Percentiles rank a stretch among this genome's conserved stretches.
These are phyloP conservation scores for Diabrotica undecimpunctata DNA, from an alignment of 1,140 invertebrate species.

Conservation along the genomic window DNA sequence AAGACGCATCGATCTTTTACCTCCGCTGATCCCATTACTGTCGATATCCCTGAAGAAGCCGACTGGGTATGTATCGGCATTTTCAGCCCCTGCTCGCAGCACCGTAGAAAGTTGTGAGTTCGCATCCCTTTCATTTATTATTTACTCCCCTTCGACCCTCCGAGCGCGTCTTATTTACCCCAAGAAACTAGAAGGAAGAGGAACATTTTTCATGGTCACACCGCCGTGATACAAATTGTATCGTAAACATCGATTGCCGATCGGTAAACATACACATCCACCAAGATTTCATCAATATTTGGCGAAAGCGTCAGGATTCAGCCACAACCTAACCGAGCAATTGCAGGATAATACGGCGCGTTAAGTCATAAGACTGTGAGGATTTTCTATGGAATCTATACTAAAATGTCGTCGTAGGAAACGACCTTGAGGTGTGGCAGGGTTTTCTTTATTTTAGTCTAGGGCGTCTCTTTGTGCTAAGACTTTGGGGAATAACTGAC, in stretches of 20 bases:
- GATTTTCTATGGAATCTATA: too few species aligned
- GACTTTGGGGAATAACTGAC: too few species aligned
- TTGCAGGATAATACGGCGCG: too few species aligned
- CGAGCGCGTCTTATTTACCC: neutral
- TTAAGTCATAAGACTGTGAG: too few species aligned
- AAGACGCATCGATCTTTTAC: constrained; percentile 15
- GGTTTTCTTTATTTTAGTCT: too few species aligned
- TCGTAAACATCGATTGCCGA: constrained; percentile 20
- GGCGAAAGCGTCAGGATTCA: too few species aligned
- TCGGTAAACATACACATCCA: neutral
- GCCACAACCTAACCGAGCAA: too few species aligned
- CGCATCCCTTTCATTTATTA: constrained; percentile 25
- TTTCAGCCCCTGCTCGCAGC: constrained; percentile 8
- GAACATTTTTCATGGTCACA: constrained; percentile 24
- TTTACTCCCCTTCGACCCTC: constrained; percentile 18
- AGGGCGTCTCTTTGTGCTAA: too few species aligned
- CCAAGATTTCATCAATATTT: too few species aligned
- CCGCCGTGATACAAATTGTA: constrained; percentile 24
- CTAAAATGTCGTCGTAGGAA: too few species aligned
- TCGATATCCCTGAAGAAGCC: constrained; percentile 9
- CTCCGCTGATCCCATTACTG: constrained; percentile 17
- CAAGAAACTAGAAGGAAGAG: constrained; percentile 11
- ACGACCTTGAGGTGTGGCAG: too few species aligned
- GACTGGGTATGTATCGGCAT: constrained; percentile 15
- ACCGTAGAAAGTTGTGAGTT: constrained; percentile 3